phyloP scores from a whole-genome alignment of 64 coral and sea anemone species.

The Trachythela sp. region DNA sequence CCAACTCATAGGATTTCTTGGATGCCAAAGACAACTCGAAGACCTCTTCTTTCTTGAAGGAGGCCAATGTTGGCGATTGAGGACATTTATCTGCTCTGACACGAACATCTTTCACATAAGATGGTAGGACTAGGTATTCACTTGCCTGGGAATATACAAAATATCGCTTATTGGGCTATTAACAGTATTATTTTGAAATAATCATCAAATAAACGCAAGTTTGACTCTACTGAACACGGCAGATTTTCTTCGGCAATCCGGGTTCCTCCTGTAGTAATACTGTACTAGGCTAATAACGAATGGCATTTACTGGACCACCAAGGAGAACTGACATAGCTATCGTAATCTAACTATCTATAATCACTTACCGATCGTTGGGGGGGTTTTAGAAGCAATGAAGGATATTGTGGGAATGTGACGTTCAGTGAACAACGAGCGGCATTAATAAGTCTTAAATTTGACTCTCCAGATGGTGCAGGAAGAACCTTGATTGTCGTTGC shows the following conservation, averaged over 20 bases:
- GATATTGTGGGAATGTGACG: background rate
- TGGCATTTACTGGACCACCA: too few species aligned
- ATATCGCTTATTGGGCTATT: too few species aligned
- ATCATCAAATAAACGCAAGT: too few species aligned
- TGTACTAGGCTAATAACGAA: too few species aligned
- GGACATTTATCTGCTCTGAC: background rate
- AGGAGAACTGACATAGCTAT: too few species aligned
- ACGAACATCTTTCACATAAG: background rate
- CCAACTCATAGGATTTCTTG: background rate
- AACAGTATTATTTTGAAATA: background rate
- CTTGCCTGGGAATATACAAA: background rate
- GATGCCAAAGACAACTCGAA: background rate
- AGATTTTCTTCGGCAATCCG: too few species aligned
- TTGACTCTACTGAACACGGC: too few species aligned
- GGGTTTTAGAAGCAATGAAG: background rate
- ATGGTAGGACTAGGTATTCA: background rate
- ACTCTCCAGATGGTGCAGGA: background rate
- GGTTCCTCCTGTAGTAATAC: too few species aligned
- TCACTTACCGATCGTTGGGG: background rate
- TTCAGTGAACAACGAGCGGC: background rate
- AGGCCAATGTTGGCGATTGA: background rate
- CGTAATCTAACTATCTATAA: background rate
- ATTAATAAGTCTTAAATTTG: background rate
- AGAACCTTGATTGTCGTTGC: background rate
- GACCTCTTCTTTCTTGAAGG: background rate